Conservation (phyloP, 2,797 vertebrate species). For the Sciurus vulgaris region DNA sequence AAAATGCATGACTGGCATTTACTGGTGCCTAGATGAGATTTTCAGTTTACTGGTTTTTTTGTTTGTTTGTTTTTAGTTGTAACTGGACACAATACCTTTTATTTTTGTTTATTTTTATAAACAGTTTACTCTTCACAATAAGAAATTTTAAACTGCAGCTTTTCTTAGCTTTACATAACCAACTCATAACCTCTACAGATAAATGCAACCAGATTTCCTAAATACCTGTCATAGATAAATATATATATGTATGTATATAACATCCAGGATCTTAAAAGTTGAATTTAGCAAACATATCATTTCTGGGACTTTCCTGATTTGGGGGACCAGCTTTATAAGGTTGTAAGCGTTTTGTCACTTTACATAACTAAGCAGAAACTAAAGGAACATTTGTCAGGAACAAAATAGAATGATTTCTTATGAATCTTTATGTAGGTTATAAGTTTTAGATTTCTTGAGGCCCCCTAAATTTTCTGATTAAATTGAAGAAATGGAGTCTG, state of each 20-base stretch:
- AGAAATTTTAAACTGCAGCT: background rate
- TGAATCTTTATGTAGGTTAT: background rate
- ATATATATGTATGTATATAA: background rate
- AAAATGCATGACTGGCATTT: background rate
- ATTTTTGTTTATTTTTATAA: too few species aligned
- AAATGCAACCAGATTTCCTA: constrained; percentile 17
- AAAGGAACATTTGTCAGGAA: background rate
- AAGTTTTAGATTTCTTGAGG: background rate
- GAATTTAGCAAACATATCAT: background rate
- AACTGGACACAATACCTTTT: too few species aligned
- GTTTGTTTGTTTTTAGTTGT: too few species aligned
- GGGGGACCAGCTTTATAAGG: background rate
- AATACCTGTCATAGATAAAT: background rate
- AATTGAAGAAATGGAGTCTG: background rate
- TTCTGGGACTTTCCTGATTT: constrained; percentile 46
- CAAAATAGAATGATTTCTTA: background rate
- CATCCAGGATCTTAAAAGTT: background rate
- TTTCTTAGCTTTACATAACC: background rate
- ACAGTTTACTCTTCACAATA: background rate
- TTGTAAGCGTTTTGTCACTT: background rate
- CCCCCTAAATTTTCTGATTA: constrained; percentile 1
- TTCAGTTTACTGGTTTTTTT: background rate
- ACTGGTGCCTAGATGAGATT: constrained; percentile 28
- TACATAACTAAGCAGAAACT: background rate
- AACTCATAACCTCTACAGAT: background rate